Base-by-base conservation (phyloP, 2,113 vertebrate genomes). In the Pluvialis apricaria region DNA sequence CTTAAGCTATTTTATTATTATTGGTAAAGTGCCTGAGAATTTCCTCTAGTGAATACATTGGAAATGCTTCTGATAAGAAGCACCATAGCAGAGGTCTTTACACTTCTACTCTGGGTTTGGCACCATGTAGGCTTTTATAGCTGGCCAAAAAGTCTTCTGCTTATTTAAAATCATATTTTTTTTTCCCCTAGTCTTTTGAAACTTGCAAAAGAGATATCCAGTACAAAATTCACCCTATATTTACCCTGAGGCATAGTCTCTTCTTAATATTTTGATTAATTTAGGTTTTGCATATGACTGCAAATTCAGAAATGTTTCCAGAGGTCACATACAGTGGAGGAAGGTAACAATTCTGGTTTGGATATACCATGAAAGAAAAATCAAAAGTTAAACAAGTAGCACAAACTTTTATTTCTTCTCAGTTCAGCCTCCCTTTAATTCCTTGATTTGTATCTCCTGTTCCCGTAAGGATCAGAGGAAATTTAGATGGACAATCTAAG, bases 11-110 rank as follows among this genome's bases (percentile, higher is more conserved):
- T 88, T 80, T 26, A 29, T 72, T 79, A 17, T 38, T 86, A 13
- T 26, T 82, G 13, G 9, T 60, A 82, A 82, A 45, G 73, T 57
- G 57, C 15, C 36, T 17, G 40, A 81, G 34, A 81, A 38, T 4
- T 57, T 80, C 20, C 16, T 77, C 15, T 38, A 81, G 73, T 17
- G 13, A 70, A 52, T 2, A 1, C 0, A 0, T 70, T 49, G 73
- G 44, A 86, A 73, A 65, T 38, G 60, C 44, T 72, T 75, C 32
- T 38, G 32, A 38, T n/a, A 44, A 58, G 1, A 9, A 42, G 20
- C 68, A 83, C 9, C 26, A 29, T 3, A 57, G 32, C 15, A 82
- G 42, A 82, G 13, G 25, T 32, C 15, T 91, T 86, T 81, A 54
- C 3, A 29, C 10, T 36, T 90, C 77, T 31, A 65, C 4, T 47